These are phyloP conservation scores for Oxyscelio sp. DNA, from an alignment of 2,888 invertebrate genomes.

Conservation along the genomic window DNA sequence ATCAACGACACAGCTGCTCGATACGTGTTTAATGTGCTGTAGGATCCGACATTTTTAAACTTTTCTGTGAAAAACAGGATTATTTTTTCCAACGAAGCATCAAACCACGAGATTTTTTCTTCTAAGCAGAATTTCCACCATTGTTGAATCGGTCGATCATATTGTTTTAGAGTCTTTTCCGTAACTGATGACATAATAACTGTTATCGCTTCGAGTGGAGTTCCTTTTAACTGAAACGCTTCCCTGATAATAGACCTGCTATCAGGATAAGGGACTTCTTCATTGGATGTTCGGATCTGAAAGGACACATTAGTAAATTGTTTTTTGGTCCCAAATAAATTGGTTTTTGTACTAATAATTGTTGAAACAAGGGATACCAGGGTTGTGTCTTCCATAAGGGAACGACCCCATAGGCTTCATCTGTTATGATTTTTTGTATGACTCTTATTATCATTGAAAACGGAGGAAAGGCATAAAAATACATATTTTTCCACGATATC, in stretches of 20 bases:
- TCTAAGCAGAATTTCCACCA: slow-evolving; percentile 40
- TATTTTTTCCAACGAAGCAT: neutral
- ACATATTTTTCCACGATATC: no score
- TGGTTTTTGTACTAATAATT: slow-evolving; percentile 24
- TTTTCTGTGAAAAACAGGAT: slow-evolving; percentile 23
- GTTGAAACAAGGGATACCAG: slow-evolving; percentile 69
- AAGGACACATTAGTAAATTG: slow-evolving; percentile 74
- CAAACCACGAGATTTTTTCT: slow-evolving; percentile 6
- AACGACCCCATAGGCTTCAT: no score
- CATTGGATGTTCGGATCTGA: slow-evolving; percentile 59
- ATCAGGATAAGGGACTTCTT: slow-evolving; percentile 29
- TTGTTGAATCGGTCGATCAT: slow-evolving; percentile 8
- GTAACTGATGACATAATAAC: neutral
- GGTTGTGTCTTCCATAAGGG: slow-evolving; percentile 65
- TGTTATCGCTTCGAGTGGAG: neutral
- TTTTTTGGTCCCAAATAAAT: slow-evolving; percentile 72
- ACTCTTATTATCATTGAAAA: no score
- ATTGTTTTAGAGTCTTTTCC: slow-evolving; percentile 1
- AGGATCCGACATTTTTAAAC: slow-evolving; percentile 34
- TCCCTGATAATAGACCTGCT: slow-evolving; percentile 34
- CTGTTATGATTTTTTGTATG: no score
- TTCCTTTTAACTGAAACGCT: slow-evolving; percentile 20
- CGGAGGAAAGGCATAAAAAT: no score
- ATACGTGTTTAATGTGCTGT: no score
- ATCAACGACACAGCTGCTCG: no score